These are phyloP conservation scores for Sylvilagus bachmani DNA, from an alignment of 2,113 vertebrate genomes.

Conservation along the genomic window DNA sequence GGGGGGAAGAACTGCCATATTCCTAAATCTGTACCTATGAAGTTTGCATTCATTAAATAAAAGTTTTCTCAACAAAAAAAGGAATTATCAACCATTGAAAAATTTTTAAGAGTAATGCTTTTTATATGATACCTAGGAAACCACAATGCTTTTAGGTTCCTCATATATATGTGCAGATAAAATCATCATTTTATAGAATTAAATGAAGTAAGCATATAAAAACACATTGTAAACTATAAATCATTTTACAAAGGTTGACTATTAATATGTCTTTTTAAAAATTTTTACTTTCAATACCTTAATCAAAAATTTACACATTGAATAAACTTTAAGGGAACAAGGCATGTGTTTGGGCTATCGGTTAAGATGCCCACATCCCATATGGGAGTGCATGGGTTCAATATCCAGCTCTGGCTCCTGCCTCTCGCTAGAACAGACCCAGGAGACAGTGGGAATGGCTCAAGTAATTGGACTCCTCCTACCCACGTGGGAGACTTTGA, in stretches of 20 bases:
- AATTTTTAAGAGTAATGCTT: slow-evolving; percentile 3
- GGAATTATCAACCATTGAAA: too few species aligned
- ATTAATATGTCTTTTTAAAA: not conserved
- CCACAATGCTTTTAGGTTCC: slow-evolving; percentile 2
- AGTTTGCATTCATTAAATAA: too few species aligned
- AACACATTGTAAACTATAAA: slow-evolving; percentile 26
- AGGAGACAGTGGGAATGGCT: too few species aligned
- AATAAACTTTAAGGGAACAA: too few species aligned
- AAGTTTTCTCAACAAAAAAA: too few species aligned
- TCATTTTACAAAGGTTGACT: slow-evolving; percentile 35
- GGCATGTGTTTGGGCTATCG: too few species aligned
- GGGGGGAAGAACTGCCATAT: too few species aligned
- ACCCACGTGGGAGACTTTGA: too few species aligned
- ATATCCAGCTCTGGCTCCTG: not conserved
- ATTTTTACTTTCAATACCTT: not conserved
- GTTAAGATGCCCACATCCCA: not conserved
- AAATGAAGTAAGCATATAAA: slow-evolving; percentile 33
- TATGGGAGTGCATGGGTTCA: not conserved
- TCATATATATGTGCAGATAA: not conserved
- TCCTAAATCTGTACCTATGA: too few species aligned
- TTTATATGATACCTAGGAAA: slow-evolving; percentile 6
- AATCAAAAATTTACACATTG: not conserved
- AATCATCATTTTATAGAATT: slow-evolving; percentile 19
- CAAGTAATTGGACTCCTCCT: too few species aligned
- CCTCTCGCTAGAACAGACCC: too few species aligned